Evolutionary conservation across 2,113 vertebrate genomes (phyloP).

Genomic region (Oostethus manadensis): DNA sequence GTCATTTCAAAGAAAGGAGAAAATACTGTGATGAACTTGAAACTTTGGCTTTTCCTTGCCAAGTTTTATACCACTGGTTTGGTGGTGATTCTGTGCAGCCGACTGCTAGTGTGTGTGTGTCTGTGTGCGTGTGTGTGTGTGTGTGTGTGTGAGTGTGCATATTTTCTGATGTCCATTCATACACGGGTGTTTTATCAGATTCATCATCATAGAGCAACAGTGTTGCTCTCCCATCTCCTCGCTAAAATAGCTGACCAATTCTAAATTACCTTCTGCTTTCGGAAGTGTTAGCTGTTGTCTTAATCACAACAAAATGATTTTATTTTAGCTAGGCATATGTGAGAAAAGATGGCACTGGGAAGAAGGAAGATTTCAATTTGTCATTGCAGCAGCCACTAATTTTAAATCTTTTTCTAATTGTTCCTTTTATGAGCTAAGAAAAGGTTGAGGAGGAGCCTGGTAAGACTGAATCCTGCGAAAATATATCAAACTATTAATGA

Average conservation of each 20-base stretch:
- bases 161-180: slow-evolving; percentile 20
- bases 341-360: slow-evolving; percentile 26
- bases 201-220: slow-evolving; percentile 30
- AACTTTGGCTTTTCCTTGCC: slow-evolving; percentile 9
- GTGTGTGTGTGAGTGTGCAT: slow-evolving; percentile 7
- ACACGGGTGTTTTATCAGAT: slow-evolving; percentile 40
- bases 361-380: slow-evolving; percentile 1
- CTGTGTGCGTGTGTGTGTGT: neutral
- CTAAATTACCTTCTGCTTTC: slow-evolving; percentile 50
- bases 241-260: slow-evolving; percentile 39
- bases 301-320: slow-evolving; percentile 63
- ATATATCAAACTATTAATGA: slow-evolving; percentile 5
- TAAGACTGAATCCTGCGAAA: neutral
- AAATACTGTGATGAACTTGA: slow-evolving; percentile 33
- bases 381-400: slow-evolving; percentile 2
- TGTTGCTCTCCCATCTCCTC: slow-evolving; percentile 48
- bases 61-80: slow-evolving; percentile 14
- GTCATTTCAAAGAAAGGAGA: slow-evolving; percentile 16
- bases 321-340: slow-evolving; percentile 43
- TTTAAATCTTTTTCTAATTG: slow-evolving; percentile 13
- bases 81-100: slow-evolving; percentile 2
- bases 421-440: slow-evolving; percentile 12
- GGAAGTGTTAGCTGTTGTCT: slow-evolving; percentile 42
- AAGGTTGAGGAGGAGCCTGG: slow-evolving; percentile 11
- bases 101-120: slow-evolving; percentile 4